These are phyloP conservation scores for Neoniphon sammara DNA, from an alignment of 2,797 vertebrate genomes.

Conservation along the genomic window DNA sequence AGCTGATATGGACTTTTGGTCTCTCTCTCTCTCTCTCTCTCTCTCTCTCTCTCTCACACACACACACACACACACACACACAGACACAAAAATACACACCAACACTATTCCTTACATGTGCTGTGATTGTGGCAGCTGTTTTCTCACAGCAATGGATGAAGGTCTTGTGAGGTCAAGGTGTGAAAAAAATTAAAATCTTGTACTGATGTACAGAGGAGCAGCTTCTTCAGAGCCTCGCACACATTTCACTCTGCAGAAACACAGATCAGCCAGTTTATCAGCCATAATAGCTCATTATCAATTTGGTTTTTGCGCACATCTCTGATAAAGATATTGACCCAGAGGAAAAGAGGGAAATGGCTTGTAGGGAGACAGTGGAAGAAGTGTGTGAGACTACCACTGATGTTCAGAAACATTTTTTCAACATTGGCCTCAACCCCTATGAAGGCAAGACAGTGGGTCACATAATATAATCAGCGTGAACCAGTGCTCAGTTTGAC, in stretches of 20 bases:
- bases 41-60: neutral
- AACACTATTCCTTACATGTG: neutral
- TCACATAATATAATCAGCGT: too few relatives aligned
- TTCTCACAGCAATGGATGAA: neutral
- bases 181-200: conserved; percentile 27
- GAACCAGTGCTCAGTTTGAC: too few relatives aligned
- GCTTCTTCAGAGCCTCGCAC: conserved; percentile 31
- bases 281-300: neutral
- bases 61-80: neutral
- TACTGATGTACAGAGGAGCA: neutral
- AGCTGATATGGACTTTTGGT: neutral
- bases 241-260: conserved; percentile 17
- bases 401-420: too few relatives aligned
- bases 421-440: too few relatives aligned
- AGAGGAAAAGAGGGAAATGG: too few relatives aligned
- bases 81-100: neutral
- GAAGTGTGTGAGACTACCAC: too few relatives aligned
- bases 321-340: neutral
- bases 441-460: too few relatives aligned
- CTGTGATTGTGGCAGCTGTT: conserved; percentile 35
- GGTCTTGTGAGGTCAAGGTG: conserved; percentile 32
- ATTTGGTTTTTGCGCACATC: neutral
- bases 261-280: conserved; percentile 8
- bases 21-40: neutral
- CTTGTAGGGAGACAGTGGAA: too few relatives aligned